Percentiles rank a stretch among this genome's conserved stretches.
Evolutionary conservation across 2,113 vertebrate species (phyloP).

Genomic region (Neotoma lepida): DNA sequence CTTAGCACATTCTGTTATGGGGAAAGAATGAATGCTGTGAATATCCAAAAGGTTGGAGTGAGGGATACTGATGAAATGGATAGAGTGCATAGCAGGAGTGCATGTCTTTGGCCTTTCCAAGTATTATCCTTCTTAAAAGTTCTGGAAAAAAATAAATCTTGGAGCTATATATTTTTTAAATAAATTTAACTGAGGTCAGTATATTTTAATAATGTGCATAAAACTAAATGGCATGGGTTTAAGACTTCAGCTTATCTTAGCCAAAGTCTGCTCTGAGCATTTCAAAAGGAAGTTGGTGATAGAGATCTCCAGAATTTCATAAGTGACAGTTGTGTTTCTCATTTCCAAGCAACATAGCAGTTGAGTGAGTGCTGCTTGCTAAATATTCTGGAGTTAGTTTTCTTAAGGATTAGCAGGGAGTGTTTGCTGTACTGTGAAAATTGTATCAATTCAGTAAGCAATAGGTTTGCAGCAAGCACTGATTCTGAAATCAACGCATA

Average conservation of each 20-base stretch:
- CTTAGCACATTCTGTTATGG: slow-evolving; percentile 32
- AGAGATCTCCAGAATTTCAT: slow-evolving; percentile 85
- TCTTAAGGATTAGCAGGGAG: slow-evolving; percentile 77
- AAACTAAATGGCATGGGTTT: slow-evolving; percentile 75
- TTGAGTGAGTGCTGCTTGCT: slow-evolving; percentile 74
- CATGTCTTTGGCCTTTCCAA: not conserved
- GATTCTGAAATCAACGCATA: not conserved
- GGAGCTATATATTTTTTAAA: not conserved
- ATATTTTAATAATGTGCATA: slow-evolving; percentile 78
- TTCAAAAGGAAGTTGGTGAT: slow-evolving; percentile 82
- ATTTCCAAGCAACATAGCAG: slow-evolving; percentile 81
- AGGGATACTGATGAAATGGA: not conserved
- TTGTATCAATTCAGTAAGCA: slow-evolving; percentile 78
- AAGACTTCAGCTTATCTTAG: slow-evolving; percentile 72
- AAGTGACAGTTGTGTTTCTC: slow-evolving; percentile 81
- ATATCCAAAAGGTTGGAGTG: slow-evolving; percentile 26
- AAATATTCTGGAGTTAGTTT: slow-evolving; percentile 81
- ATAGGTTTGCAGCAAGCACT: slow-evolving; percentile 69
- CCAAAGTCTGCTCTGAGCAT: slow-evolving; percentile 80
- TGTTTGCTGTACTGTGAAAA: slow-evolving; percentile 78
- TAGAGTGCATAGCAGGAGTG: not conserved
- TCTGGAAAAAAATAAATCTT: not conserved
- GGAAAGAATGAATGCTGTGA: slow-evolving; percentile 60
- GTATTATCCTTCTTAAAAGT: not conserved
- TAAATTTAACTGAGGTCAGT: slow-evolving; percentile 78